Percentiles rank a stretch among this genome's conserved stretches.
Conservation (phyloP, 2,888 invertebrate genomes). For the Lissonota sp. region DNA sequence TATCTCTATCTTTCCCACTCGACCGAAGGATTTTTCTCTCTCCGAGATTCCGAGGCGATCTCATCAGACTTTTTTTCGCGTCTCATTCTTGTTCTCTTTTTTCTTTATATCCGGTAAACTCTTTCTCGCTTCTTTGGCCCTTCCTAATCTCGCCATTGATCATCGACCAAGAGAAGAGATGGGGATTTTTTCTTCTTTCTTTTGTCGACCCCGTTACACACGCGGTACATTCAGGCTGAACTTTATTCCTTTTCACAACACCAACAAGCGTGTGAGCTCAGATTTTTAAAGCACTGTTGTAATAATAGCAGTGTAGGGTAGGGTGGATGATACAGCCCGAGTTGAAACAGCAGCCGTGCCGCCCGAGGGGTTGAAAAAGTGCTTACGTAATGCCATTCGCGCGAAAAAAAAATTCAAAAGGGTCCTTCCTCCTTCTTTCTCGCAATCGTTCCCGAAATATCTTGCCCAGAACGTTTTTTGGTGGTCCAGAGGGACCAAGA, state of each 20-base stretch:
- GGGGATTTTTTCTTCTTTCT: constrained; percentile 17
- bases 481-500: neutral
- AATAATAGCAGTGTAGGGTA: constrained; percentile 19
- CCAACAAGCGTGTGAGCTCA: constrained; percentile 2
- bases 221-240: neutral
- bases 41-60: constrained; percentile 5
- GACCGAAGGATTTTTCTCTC: neutral
- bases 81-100: neutral
- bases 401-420: constrained; percentile 43
- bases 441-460: constrained; percentile 47
- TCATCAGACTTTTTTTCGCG: neutral
- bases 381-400: constrained; percentile 59
- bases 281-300: constrained; percentile 14
- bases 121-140: constrained; percentile 16
- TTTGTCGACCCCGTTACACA: constrained; percentile 40
- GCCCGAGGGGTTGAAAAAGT: constrained; percentile 52
- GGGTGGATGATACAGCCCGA: constrained; percentile 1
- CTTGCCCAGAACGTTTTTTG: constrained; percentile 14
- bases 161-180: constrained; percentile 35
- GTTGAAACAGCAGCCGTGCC: constrained; percentile 52
- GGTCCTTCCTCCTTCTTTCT: constrained; percentile 7
- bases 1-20: neutral
- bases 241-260: neutral
- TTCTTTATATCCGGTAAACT: constrained; percentile 43
- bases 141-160: constrained; percentile 55